These are phyloP conservation scores for Meloidogyne chitwoodi DNA, from an alignment of 1,140 invertebrate genomes.

Conservation along the genomic window DNA sequence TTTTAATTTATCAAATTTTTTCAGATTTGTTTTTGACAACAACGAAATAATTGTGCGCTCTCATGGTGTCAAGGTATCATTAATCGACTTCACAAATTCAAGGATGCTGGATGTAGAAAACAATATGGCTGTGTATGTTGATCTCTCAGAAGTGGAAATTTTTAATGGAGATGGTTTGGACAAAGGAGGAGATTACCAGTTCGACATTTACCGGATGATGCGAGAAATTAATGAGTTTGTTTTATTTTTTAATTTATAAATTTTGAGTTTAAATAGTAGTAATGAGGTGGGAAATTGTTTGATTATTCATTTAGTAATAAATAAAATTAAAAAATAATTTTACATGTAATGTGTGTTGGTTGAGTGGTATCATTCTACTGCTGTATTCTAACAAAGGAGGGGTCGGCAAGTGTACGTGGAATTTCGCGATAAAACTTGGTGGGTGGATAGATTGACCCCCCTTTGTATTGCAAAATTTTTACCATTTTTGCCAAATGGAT, in stretches of 20 bases:
- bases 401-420: too few relatives aligned
- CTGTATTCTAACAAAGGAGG: too few relatives aligned
- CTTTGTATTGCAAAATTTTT: too few relatives aligned
- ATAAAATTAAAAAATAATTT: too few relatives aligned
- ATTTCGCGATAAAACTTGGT: too few relatives aligned
- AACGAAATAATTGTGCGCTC: background rate
- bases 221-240: background rate
- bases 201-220: slow-evolving; percentile 1
- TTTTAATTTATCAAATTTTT: background rate
- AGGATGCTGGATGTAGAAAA: background rate
- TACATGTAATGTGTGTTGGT: too few relatives aligned
- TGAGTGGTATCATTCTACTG: too few relatives aligned
- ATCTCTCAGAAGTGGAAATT: background rate
- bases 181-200: background rate
- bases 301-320: too few relatives aligned
- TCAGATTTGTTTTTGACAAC: background rate
- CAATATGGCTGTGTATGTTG: background rate
- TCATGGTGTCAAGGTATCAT: background rate
- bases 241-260: background rate
- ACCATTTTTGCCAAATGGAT: too few relatives aligned
- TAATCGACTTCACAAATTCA: slow-evolving; percentile 10
- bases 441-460: too few relatives aligned
- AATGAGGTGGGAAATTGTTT: too few relatives aligned
- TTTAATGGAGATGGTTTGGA: background rate
- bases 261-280: background rate